Conservation (phyloP, 2,797 vertebrate genomes). For the Chanos chanos region DNA sequence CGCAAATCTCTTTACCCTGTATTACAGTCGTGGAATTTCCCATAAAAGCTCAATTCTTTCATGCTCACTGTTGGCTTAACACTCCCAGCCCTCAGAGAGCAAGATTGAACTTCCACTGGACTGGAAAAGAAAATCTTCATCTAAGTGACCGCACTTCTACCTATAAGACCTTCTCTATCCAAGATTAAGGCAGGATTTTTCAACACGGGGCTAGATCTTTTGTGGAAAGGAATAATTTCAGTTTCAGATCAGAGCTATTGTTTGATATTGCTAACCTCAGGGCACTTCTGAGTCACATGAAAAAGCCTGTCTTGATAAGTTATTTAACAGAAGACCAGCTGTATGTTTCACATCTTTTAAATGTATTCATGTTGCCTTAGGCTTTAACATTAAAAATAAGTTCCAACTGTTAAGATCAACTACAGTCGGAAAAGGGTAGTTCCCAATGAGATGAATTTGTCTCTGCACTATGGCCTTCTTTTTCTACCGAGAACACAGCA, state of each 20-base stretch:
- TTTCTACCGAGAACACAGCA: background rate
- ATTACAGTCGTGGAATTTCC: too few relatives aligned
- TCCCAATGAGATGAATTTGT: constrained; percentile 10
- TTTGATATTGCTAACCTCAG: background rate
- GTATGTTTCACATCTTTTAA: background rate
- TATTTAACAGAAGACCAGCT: background rate
- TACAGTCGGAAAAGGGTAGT: background rate
- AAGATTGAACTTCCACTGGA: background rate
- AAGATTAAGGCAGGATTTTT: background rate
- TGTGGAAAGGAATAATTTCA: background rate
- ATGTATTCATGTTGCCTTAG: background rate
- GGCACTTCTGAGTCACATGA: constrained; percentile 1
- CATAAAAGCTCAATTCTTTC: background rate
- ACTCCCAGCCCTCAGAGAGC: background rate
- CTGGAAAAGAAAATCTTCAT: background rate
- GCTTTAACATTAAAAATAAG: background rate
- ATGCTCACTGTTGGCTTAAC: background rate
- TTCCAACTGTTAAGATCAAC: background rate
- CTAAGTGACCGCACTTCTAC: background rate
- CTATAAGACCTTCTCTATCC: background rate
- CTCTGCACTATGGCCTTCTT: background rate
- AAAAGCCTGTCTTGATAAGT: constrained; percentile 1
- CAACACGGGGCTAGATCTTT: background rate
- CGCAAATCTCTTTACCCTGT: too few relatives aligned
- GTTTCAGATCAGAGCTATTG: background rate